Base-by-base conservation (phyloP, 2,888 invertebrate genomes). In the Drosophila longiperda region DNA sequence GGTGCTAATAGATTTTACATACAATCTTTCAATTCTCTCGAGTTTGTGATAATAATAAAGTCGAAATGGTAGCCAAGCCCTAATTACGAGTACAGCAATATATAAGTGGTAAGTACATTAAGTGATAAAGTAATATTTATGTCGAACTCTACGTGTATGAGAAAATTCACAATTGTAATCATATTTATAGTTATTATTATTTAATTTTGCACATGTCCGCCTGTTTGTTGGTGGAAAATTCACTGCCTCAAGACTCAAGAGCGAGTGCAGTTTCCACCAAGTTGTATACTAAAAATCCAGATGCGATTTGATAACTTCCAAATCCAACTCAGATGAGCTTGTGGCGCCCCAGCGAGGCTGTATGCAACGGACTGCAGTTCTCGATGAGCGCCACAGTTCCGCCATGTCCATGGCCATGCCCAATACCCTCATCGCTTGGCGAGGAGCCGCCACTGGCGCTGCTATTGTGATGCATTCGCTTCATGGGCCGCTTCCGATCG, bases 401-500 rank as follows among this genome's bases (percentile, higher is more conserved):
- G 17, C 38, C 55, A 29, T 38, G 36, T 33, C 26, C 17, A 20
- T 20, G 42, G 8, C 29, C 20, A 32, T 77, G 87, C 5, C 29
- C 29, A 1, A 29, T 29, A 6, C 74, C 76, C 52, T 82, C 83
- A n/a, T 80, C 83, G 54, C 68, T 78, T 23, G 86, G 73, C 17
- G 83, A 74, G 45, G 63, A 76, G 11, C 80, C 79, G 36, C 81
- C 78, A n/a, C 59, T 75, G 45, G 52, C 66, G 40, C 71, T 67
- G 23, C 70, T 89, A 36, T 91, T 92, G 62, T 91, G 88, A 57
- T 93, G 93, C 2, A 92, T 81, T 8, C 93, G 90, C 69, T 93
- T 93, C 69, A 92, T 85, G 36, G 92, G 91, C 29, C 93, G 88
- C 69, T 93, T 93, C 15, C 91, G 91, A n/a, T 93, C 93, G 17